Evolutionary conservation across 2,797 vertebrate genomes (phyloP).

Genomic region (Sebastes minor): DNA sequence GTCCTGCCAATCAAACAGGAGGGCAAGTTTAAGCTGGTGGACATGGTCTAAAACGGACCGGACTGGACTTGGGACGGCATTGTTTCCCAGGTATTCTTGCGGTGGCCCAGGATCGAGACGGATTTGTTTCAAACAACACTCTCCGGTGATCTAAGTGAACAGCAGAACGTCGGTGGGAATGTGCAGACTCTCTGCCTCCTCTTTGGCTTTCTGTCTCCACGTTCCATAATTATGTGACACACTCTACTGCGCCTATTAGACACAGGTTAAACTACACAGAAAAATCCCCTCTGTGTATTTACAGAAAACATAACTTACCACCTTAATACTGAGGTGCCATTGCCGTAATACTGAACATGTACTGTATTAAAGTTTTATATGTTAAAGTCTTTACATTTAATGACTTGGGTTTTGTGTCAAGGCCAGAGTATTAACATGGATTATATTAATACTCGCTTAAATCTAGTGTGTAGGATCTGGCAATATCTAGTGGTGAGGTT

Average conservation of each 20-base stretch:
- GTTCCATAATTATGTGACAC: not conserved
- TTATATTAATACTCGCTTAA: not conserved
- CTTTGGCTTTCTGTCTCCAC: not conserved
- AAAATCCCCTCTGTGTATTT: not conserved
- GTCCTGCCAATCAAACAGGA: slow-evolving; percentile 87
- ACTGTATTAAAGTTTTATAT: slow-evolving; percentile 23
- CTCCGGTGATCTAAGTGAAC: not conserved
- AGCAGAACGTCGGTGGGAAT: not conserved
- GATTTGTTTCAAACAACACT: not conserved
- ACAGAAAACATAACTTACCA: not conserved
- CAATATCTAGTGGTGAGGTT: too few species aligned
- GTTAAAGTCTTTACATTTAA: not conserved
- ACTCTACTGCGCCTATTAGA: not conserved
- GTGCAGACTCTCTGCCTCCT: not conserved
- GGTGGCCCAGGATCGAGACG: not conserved
- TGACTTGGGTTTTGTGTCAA: not conserved
- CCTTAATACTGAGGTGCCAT: too few species aligned
- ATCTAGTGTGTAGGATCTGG: too few species aligned
- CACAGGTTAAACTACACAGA: not conserved
- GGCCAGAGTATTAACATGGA: too few species aligned
- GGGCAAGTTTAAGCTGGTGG: slow-evolving; percentile 89
- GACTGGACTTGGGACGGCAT: not conserved
- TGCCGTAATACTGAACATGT: not conserved
- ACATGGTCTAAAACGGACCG: slow-evolving; percentile 84
- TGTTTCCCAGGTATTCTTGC: not conserved